These are phyloP conservation scores for Ips typographus DNA, from an alignment of 1,140 invertebrate genomes.

Conservation along the genomic window DNA sequence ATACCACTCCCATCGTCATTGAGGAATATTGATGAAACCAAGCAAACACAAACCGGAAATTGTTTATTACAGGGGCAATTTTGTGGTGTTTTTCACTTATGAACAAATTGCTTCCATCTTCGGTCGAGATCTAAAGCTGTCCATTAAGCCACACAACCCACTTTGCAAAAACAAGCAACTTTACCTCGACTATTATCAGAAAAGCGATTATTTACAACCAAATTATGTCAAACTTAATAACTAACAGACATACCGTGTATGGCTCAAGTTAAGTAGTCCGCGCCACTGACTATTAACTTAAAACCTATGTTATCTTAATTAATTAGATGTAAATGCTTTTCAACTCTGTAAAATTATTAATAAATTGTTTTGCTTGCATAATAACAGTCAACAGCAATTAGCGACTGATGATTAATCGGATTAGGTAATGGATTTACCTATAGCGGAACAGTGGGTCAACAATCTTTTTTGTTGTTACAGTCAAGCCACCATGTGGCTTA, in stretches of 20 bases:
- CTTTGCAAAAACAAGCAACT: neutral
- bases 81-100: too few species aligned
- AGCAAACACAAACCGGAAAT: slow-evolving; percentile 13
- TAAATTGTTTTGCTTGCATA: slow-evolving; percentile 12
- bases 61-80: slow-evolving; percentile 4
- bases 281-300: neutral
- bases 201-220: neutral
- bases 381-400: slow-evolving; percentile 16
- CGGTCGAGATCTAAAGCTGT: neutral
- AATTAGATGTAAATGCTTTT: slow-evolving; percentile 10
- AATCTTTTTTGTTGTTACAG: too few species aligned
- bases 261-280: slow-evolving; percentile 2
- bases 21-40: neutral
- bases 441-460: too few species aligned
- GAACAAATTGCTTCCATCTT: too few species aligned
- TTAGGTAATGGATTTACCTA: neutral
- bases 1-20: slow-evolving; percentile 8
- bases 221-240: slow-evolving; percentile 3
- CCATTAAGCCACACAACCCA: neutral
- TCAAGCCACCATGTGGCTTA: slow-evolving; percentile 44
- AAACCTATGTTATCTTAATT: slow-evolving; percentile 7
- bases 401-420: slow-evolving; percentile 7
- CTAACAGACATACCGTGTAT: neutral
- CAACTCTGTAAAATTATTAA: slow-evolving; percentile 6
- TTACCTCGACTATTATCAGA: neutral